Evolutionary conservation across 2,888 invertebrate species (phyloP), one percentile per base, ranked within the genome.

Genomic region (Germaria angustata): DNA sequence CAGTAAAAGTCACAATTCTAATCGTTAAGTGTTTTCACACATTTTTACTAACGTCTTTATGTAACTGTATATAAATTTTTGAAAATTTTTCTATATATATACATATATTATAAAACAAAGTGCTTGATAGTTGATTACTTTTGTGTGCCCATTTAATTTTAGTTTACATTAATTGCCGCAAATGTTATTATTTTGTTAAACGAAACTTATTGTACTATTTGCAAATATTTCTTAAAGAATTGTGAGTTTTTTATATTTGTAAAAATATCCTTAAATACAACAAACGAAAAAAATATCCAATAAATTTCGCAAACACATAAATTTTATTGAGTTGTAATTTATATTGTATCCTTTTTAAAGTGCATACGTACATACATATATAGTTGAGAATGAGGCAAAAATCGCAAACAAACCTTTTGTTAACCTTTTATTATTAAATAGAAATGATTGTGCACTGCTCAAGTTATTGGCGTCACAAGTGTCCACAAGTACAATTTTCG

Each of bases 1-100:
- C 9, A 71, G 39, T 34, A 71, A 61, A 49, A 73, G 78, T 75
- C 81, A 81, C 81, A 78, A 75, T 69, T 66, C 36, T 61, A 61
- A 22, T 17, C 69, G 49, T 63, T 73, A 69, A 73, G 68, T 73
- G 73, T 81, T 41, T 68, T 55, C 20, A 24, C 36, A 59, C 1
- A 17, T 46, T 51, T 65, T 41, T 59, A 13, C 15, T 41, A 28
- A 28, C 13, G 24, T n/a, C 11, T 24, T 28, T 65, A 17, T 69
- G 69, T 17, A 71, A 39, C 28, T 68, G 73, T 81, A 78, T 65
- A 63, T 78, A 73, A 51, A 63, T 66, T 65, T 73, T 36, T 51
- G 57, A 57, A 65, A 34, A 41, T 6, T 59, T 69, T 41, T 13
- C 59, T 20, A 13, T 65, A n/a, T n/a, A n/a, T n/a, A n/a, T n/a